Conservation (phyloP, 2,888 invertebrate genomes). For the Pheosia tremula region DNA sequence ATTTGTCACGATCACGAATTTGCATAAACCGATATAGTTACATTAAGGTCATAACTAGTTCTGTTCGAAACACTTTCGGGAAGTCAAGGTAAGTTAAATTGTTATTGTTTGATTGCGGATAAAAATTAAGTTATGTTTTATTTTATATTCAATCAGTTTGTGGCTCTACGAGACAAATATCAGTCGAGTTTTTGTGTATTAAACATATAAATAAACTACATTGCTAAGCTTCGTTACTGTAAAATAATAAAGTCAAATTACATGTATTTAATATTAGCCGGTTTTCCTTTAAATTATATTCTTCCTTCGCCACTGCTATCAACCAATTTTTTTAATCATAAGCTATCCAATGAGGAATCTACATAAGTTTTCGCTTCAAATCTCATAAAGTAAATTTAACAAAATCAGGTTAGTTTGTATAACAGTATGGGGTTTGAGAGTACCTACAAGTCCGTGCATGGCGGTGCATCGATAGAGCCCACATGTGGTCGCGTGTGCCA, state of each 20-base stretch:
- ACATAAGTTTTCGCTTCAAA: neutral
- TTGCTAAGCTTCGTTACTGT: too few species aligned
- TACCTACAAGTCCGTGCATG: conserved; percentile 39
- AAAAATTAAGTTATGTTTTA: conserved; percentile 44
- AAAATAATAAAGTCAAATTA: too few species aligned
- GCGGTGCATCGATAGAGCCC: conserved; percentile 66
- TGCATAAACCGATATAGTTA: conserved; percentile 51
- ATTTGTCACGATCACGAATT: conserved; percentile 75
- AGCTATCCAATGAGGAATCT: too few species aligned
- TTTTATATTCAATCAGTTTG: neutral
- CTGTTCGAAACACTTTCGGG: conserved; percentile 46
- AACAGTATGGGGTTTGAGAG: conserved; percentile 38
- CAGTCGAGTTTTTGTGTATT: too few species aligned
- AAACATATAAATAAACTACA: too few species aligned
- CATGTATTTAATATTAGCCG: too few species aligned
- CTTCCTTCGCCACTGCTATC: too few species aligned
- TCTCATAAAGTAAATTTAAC: conserved; percentile 12
- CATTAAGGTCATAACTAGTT: conserved; percentile 55
- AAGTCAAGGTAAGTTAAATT: conserved; percentile 52
- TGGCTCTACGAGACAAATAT: neutral
- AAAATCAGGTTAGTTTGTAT: conserved; percentile 44
- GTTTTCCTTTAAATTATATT: too few species aligned
- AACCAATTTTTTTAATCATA: too few species aligned
- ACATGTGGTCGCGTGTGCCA: conserved; percentile 56
- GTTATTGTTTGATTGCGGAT: conserved; percentile 26